Evolutionary conservation across 2,888 invertebrate species (phyloP).

Genomic region (Ariolimax columbianus): DNA sequence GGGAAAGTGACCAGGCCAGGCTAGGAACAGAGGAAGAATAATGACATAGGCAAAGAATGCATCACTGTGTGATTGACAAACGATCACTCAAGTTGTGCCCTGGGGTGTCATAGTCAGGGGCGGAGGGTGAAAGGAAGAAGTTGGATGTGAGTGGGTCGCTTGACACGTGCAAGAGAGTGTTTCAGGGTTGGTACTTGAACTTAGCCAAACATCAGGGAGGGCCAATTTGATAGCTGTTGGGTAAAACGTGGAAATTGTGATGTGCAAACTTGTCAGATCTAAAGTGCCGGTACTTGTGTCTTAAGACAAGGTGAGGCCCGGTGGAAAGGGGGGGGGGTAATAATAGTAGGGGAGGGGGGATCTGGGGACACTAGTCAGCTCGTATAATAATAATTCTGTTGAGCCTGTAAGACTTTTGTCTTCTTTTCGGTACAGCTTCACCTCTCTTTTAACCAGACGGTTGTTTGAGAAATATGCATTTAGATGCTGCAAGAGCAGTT

Average conservation of each 20-base stretch:
- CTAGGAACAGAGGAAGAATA: neutral
- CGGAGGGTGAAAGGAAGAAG: neutral
- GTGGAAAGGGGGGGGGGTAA: neutral
- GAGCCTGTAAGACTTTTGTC: too few relatives aligned
- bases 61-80: conserved; percentile 1
- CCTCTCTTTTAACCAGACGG: too few relatives aligned
- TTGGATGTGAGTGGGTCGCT: neutral
- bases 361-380: too few relatives aligned
- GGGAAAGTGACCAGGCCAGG: conserved; percentile 5
- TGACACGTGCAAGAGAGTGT: conserved; percentile 15
- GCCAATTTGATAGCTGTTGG: neutral
- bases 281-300: neutral
- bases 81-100: conserved; percentile 12
- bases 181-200: neutral
- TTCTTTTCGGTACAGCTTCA: too few relatives aligned
- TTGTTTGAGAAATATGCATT: too few relatives aligned
- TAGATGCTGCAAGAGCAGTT: too few relatives aligned
- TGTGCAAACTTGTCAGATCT: neutral
- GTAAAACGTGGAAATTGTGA: neutral
- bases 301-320: neutral
- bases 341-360: neutral
- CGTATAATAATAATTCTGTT: too few relatives aligned
- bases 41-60: neutral
- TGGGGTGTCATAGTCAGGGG: neutral
- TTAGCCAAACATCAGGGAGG: neutral